Percentiles rank a stretch among this genome's conserved stretches.
phyloP scores from a whole-genome alignment of 2,113 vertebrate genomes.

The Motacilla alba region DNA sequence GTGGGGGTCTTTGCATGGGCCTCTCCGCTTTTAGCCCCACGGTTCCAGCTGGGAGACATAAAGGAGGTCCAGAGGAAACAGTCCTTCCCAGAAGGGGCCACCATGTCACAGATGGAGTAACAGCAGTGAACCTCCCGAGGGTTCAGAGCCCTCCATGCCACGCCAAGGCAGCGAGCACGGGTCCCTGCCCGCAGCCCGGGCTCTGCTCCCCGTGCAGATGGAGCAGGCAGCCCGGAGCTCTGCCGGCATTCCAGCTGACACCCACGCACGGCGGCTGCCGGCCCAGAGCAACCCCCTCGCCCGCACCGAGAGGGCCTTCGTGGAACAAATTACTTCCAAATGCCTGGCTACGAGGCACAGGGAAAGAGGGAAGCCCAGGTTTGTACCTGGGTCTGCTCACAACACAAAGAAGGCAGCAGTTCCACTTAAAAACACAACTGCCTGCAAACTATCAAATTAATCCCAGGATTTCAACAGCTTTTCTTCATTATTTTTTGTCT shows the following conservation, averaged over 20 bases:
- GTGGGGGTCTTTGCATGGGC: accelerated
- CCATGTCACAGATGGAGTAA: neutral
- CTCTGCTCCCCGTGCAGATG: neutral
- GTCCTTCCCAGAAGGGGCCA: neutral
- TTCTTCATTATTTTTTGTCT: slow-evolving; percentile 70
- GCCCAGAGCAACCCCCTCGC: neutral
- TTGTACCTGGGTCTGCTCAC: slow-evolving; percentile 30
- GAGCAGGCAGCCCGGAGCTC: neutral
- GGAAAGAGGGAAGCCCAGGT: neutral
- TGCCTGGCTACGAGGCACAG: neutral
- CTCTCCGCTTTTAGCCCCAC: neutral
- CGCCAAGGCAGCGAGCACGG: accelerated
- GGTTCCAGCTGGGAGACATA: accelerated
- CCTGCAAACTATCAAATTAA: slow-evolving; percentile 64
- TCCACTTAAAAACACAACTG: slow-evolving; percentile 26
- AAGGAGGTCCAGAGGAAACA: neutral
- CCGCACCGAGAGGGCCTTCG: neutral
- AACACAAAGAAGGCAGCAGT: slow-evolving; percentile 22
- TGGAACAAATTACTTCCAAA: slow-evolving; percentile 44
- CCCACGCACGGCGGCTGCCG: neutral
- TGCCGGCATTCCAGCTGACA: neutral
- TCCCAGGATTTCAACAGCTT: slow-evolving; percentile 70
- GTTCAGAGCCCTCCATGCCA: neutral
- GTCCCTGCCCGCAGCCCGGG: neutral
- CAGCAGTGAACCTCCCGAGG: accelerated